Evolutionary conservation across 2,888 invertebrate species (phyloP), one percentile per base, ranked within the genome.

Genomic region (Lucinisca nassula): DNA sequence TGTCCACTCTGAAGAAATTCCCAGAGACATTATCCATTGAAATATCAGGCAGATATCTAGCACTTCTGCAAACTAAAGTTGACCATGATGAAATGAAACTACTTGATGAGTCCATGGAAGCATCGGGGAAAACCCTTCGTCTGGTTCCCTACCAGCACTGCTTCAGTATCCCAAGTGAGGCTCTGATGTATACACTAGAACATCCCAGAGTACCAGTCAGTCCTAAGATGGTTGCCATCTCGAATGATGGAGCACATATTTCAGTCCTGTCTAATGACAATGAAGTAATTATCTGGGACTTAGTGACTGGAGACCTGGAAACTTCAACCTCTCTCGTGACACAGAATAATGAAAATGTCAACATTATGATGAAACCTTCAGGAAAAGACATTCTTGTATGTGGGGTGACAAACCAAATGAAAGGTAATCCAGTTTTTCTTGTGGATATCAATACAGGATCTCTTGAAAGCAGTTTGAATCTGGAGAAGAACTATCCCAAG

Each of bases 21-120:
- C 98, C 99, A 0, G 98, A 98, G 94, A 99, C 99, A 98, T 96
- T 99, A 84, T 99, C 98, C 0, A 98, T 98, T 0, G 99, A 99
- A 96, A 97, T 99, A 3, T 97, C 98, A 0, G 99, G 99, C 0
- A 97, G 99, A 70, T 97, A 99, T 32, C 96, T 99, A 45, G 99
- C 99, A 38, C 76, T 90, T 67, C 74, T 92, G 30, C 87, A 90
- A 30, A 75, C 87, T 6, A 92, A 84, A 27, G 81, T 84, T 14
- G 73, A 76, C 10, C 73, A 70, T 21, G 84, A 87, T n/a, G 91
- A 92, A 70, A 90, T 88, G 67, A 82, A 78, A 10, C 83, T 92
- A 4, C 84, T 92, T 2, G 85, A 90, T 32, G 88, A 91, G 24
- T 87, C 90, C 17, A 55, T 92, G 75, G 73, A 79, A 55, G 90